Conservation (phyloP, 2,797 vertebrate species). For the Girardinus metallicus region DNA sequence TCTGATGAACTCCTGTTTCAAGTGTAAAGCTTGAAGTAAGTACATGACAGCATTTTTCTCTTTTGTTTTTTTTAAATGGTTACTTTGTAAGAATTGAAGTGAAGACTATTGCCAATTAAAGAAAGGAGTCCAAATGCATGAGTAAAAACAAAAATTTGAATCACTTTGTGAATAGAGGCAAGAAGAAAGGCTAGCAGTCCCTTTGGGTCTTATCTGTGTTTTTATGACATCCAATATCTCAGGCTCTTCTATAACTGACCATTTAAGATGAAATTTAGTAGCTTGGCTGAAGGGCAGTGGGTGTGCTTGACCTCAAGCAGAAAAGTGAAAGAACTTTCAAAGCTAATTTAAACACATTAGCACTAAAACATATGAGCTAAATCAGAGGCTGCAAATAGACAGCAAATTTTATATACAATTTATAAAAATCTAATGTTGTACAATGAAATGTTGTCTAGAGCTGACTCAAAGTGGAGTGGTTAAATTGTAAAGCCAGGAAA, state of each 20-base stretch:
- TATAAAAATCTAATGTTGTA: background rate
- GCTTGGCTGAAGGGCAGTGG: background rate
- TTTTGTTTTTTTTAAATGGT: slow-evolving; percentile 18
- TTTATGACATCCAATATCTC: slow-evolving; percentile 36
- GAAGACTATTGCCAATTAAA: slow-evolving; percentile 20
- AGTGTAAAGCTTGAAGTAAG: background rate
- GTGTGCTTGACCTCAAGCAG: background rate
- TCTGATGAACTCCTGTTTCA: background rate
- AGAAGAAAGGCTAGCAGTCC: slow-evolving; percentile 27
- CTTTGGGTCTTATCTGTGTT: slow-evolving; percentile 33
- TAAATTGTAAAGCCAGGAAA: background rate
- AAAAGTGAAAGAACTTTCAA: background rate
- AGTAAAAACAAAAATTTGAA: slow-evolving; percentile 38
- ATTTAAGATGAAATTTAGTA: slow-evolving; percentile 10
- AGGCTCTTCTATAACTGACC: background rate
- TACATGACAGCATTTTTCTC: background rate
- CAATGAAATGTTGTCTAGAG: background rate
- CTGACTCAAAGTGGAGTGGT: background rate
- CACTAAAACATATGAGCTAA: background rate
- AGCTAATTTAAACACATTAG: background rate
- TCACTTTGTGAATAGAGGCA: slow-evolving; percentile 31
- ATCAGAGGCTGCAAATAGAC: background rate
- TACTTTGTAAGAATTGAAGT: slow-evolving; percentile 30
- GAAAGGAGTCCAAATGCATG: slow-evolving; percentile 23
- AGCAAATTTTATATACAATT: background rate